Conservation (phyloP, 2,888 invertebrate species). For the Himalopsyche anomala region DNA sequence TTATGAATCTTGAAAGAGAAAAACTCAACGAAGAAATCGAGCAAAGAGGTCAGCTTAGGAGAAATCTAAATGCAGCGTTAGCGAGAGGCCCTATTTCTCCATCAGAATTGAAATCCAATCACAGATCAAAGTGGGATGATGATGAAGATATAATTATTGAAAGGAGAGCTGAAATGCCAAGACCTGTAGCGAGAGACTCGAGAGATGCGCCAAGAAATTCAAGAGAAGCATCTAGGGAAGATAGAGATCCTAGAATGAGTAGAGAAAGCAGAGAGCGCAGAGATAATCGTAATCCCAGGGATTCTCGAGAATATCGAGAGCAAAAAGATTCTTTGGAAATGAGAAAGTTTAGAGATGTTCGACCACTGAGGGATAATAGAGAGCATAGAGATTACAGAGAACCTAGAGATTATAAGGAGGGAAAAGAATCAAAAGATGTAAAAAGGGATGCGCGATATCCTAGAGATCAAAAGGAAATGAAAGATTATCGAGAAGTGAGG, state of each 20-base stretch:
- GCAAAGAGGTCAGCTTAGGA: conserved; percentile 75
- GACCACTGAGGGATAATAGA: conserved; percentile 52
- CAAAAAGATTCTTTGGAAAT: conserved; percentile 56
- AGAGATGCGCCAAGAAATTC: conserved; percentile 59
- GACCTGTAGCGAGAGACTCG: conserved; percentile 55
- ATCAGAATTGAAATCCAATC: conserved; percentile 71
- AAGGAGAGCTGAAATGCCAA: conserved; percentile 60
- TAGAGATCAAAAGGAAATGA: conserved; percentile 53
- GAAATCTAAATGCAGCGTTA: conserved; percentile 76
- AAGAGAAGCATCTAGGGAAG: conserved; percentile 57
- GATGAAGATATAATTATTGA: conserved; percentile 64
- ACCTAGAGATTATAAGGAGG: conserved; percentile 52
- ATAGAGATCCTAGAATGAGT: conserved; percentile 57
- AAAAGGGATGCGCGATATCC: conserved; percentile 41
- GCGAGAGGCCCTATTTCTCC: conserved; percentile 77
- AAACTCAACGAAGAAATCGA: conserved; percentile 78
- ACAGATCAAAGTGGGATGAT: conserved; percentile 61
- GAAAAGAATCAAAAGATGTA: background rate
- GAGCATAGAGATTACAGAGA: conserved; percentile 56
- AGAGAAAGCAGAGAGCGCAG: conserved; percentile 59
- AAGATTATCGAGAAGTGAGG: conserved; percentile 50
- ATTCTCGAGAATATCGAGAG: conserved; percentile 52
- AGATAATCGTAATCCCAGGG: conserved; percentile 59
- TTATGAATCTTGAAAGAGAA: conserved; percentile 86
- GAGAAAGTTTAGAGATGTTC: conserved; percentile 57